Percentiles rank a stretch among this genome's conserved stretches.
phyloP scores from a whole-genome alignment of 2,797 vertebrate species.

The Limnodromus scolopaceus region DNA sequence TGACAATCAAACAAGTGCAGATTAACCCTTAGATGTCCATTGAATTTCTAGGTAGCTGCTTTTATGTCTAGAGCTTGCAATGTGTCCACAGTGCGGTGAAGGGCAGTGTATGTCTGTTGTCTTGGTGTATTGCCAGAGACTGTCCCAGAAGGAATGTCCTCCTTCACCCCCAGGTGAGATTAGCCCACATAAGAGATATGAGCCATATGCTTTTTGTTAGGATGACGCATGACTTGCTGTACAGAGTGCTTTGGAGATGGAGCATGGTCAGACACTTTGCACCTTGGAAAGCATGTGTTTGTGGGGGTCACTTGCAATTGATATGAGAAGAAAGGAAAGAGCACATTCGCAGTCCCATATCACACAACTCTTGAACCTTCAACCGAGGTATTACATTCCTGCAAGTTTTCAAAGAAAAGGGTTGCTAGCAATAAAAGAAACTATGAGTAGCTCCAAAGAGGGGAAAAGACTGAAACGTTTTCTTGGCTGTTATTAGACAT shows the following conservation, averaged over 20 bases:
- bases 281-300: background rate
- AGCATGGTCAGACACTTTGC: background rate
- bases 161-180: background rate
- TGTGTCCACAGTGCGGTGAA: background rate
- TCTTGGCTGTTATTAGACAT: background rate
- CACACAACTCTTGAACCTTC: background rate
- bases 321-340: background rate
- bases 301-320: background rate
- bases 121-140: background rate
- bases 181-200: fast-evolving
- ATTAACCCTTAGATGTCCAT: constrained; percentile 9
- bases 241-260: background rate
- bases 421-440: background rate
- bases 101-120: fast-evolving
- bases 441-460: background rate
- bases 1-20: constrained; percentile 12
- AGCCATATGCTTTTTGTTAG: background rate
- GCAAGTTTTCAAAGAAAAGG: background rate
- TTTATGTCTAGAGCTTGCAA: background rate
- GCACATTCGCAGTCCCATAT: background rate
- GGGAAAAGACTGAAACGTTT: background rate
- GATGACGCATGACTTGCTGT: background rate
- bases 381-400: background rate
- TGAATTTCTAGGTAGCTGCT: background rate
- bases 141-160: background rate